Conservation (phyloP, 2,888 invertebrate genomes). For the Ochropacha duplaris region DNA sequence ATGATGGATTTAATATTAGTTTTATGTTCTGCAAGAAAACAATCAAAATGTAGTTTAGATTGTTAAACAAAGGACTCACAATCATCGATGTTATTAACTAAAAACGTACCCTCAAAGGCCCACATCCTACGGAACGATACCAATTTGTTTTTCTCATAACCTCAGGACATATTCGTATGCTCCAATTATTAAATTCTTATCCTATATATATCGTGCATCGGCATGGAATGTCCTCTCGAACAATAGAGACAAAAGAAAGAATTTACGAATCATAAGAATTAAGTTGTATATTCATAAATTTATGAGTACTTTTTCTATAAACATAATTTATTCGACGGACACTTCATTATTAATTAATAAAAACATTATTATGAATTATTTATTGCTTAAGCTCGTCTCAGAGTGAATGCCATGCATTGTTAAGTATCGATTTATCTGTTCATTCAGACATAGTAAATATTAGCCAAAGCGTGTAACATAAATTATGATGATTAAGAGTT, state of each 20-base stretch:
- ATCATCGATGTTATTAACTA: conserved; percentile 15
- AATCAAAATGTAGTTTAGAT: background rate
- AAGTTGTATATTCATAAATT: conserved; percentile 48
- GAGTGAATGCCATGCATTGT: conserved; percentile 55
- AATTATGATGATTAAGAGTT: background rate
- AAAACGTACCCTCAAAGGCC: conserved; percentile 42
- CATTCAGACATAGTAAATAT: conserved; percentile 54
- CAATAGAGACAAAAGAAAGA: conserved; percentile 69
- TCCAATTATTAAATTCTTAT: conserved; percentile 75
- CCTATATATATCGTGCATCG: conserved; percentile 51
- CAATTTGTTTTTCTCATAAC: conserved; percentile 64
- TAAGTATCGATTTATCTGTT: conserved; percentile 59
- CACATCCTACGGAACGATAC: conserved; percentile 46
- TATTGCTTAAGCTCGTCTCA: conserved; percentile 33
- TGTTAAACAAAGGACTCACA: conserved; percentile 29
- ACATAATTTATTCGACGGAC: conserved; percentile 41
- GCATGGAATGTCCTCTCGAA: conserved; percentile 50
- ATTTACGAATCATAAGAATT: conserved; percentile 52
- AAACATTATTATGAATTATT: conserved; percentile 72
- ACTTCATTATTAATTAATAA: conserved; percentile 73
- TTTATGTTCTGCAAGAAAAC: background rate
- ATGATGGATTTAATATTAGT: too few relatives aligned
- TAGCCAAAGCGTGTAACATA: conserved; percentile 15
- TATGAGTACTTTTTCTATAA: conserved; percentile 39
- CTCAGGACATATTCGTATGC: conserved; percentile 44